Evolutionary conservation across 2,797 vertebrate genomes (phyloP).

Genomic region (Sternarchorhynchus goeldii): DNA sequence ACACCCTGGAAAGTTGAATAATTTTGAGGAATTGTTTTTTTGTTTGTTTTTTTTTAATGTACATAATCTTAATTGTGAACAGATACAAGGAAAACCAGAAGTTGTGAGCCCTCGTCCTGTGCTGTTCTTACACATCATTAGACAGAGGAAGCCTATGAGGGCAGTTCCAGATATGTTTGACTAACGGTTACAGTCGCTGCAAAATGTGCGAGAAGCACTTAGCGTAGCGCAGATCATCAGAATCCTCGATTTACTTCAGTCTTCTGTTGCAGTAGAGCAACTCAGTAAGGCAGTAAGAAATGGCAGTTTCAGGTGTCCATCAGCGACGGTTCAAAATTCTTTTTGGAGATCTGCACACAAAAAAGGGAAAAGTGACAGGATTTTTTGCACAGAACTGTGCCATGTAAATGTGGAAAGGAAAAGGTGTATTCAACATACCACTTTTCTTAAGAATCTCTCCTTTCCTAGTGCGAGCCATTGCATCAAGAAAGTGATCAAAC

Average conservation of each 20-base stretch:
- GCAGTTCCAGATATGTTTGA: not conserved
- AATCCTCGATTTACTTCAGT: not conserved
- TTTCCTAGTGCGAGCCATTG: conserved; percentile 78
- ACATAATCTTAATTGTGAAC: not conserved
- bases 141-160: not conserved
- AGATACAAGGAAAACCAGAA: not conserved
- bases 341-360: conserved; percentile 75
- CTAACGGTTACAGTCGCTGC: not conserved
- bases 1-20: too few species aligned
- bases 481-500: conserved; percentile 89
- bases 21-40: too few species aligned
- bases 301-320: not conserved
- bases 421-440: conserved; percentile 70
- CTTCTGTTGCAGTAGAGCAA: not conserved
- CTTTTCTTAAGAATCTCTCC: conserved; percentile 84
- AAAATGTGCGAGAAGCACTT: too few species aligned
- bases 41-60: not conserved
- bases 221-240: not conserved
- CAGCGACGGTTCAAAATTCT: conserved; percentile 70
- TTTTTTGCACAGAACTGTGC: not conserved
- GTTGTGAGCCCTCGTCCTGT: too few species aligned
- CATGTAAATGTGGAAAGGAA: not conserved
- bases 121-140: too few species aligned
- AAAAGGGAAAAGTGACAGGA: not conserved
- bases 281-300: not conserved